These are phyloP conservation scores for Ectobius pallidus DNA, from an alignment of 2,888 invertebrate species.

Conservation along the genomic window DNA sequence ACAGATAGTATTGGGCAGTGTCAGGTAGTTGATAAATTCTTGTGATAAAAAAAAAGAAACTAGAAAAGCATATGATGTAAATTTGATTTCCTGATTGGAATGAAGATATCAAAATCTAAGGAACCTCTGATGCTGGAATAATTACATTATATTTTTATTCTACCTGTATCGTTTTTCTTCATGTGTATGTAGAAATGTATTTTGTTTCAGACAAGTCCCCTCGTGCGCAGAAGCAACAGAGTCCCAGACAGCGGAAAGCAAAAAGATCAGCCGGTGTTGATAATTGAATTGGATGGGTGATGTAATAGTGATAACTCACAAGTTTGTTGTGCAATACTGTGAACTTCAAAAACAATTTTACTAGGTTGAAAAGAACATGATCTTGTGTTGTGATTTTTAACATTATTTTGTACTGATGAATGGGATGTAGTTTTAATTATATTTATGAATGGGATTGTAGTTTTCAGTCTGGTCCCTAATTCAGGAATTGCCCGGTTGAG, in stretches of 20 bases:
- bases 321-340: neutral
- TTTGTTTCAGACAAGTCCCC: conserved; percentile 67
- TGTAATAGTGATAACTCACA: neutral
- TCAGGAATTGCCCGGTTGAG: too few species aligned
- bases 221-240: conserved; percentile 54
- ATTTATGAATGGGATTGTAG: too few species aligned
- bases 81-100: neutral
- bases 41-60: neutral
- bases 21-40: neutral
- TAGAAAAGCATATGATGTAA: neutral
- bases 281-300: conserved; percentile 55
- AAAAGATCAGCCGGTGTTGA: conserved; percentile 76
- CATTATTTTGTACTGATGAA: conserved; percentile 3
- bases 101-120: neutral
- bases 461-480: too few species aligned
- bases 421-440: conserved; percentile 5
- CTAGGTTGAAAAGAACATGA: neutral
- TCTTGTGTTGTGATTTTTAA: conserved; percentile 28
- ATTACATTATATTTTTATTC: neutral
- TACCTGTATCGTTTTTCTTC: neutral
- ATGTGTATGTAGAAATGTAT: conserved; percentile 14
- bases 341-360: neutral
- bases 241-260: conserved; percentile 75
- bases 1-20: neutral
- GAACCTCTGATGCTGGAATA: neutral